Evolutionary conservation across 2,113 vertebrate species (phyloP).

Genomic region (Siniperca chuatsi): DNA sequence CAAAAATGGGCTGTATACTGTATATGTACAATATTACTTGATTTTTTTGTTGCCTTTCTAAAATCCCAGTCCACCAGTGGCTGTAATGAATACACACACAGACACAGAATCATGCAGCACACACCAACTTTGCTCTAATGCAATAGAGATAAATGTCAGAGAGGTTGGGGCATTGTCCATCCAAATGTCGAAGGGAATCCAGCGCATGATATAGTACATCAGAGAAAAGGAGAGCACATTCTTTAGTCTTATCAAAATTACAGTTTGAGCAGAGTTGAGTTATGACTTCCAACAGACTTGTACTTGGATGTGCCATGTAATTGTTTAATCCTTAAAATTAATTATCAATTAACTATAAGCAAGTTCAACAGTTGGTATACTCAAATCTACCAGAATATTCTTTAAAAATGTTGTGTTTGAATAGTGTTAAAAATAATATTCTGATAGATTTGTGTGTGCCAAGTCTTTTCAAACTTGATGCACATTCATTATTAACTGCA

Average conservation of each 20-base stretch:
- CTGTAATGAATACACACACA: conserved; percentile 20
- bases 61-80: conserved; percentile 26
- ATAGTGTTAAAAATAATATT: background rate
- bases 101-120: conserved; percentile 60
- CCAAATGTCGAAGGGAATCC: conserved; percentile 59
- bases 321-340: background rate
- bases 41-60: background rate
- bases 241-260: conserved; percentile 3
- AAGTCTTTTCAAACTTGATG: background rate
- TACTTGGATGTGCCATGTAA: background rate
- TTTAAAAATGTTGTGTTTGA: background rate
- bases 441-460: background rate
- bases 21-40: background rate
- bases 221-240: background rate
- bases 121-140: conserved; percentile 56
- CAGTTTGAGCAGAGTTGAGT: background rate
- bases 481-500: background rate
- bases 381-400: background rate
- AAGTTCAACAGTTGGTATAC: background rate
- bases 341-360: too few species aligned
- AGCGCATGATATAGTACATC: background rate
- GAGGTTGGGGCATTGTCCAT: conserved; percentile 68
- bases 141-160: conserved; percentile 49
- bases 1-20: background rate
- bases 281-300: background rate